These are phyloP conservation scores for Oreortyx pictus DNA, from an alignment of 2,797 vertebrate species.

Conservation along the genomic window DNA sequence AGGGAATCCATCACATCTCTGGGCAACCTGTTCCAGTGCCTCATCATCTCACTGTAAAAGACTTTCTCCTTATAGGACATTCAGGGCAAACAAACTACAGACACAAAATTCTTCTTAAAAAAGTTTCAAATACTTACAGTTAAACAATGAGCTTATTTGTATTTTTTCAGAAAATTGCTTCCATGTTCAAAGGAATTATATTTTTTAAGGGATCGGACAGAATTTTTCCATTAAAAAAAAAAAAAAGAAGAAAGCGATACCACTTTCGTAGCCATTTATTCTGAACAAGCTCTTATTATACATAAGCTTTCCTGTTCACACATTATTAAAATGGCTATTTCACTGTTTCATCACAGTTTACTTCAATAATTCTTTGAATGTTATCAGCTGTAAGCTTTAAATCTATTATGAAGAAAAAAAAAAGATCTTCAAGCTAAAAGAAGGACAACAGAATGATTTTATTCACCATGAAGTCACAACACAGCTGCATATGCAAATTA, in stretches of 20 bases:
- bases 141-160: background rate
- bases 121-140: background rate
- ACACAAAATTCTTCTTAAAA: background rate
- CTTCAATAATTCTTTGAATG: background rate
- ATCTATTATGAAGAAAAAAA: background rate
- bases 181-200: background rate
- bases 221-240: background rate
- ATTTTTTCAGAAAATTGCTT: background rate
- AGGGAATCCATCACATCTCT: no score
- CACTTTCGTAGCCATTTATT: background rate
- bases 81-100: background rate
- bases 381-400: background rate
- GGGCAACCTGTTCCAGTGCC: no score
- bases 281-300: background rate
- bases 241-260: accelerated
- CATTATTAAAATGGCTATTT: background rate
- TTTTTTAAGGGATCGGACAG: background rate
- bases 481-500: background rate
- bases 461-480: background rate
- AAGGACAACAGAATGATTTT: background rate
- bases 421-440: background rate
- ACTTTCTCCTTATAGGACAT: no score
- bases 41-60: no score
- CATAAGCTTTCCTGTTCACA: background rate
- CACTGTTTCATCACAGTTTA: background rate